Conservation (phyloP, 2,888 invertebrate species). For the Pyrochroa serraticornis region DNA sequence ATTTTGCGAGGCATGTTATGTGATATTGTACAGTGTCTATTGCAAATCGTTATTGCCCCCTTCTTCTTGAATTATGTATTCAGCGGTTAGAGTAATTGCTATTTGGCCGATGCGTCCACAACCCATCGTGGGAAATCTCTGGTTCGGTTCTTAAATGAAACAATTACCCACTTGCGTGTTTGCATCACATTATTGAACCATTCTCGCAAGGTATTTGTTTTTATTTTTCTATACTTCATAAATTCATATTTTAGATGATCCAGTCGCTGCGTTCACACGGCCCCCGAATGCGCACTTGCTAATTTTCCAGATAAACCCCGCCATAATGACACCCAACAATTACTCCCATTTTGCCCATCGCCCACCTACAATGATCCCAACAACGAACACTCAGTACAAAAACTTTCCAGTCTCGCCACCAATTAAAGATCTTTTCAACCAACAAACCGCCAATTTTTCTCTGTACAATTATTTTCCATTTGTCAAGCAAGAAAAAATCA, state of each 20-base stretch:
- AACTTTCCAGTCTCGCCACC: no score
- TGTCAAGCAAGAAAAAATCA: no score
- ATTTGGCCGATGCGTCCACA: slow-evolving; percentile 51
- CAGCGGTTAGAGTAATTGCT: slow-evolving; percentile 54
- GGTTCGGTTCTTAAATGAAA: slow-evolving; percentile 57
- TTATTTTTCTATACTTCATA: slow-evolving; percentile 55
- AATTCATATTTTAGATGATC: slow-evolving; percentile 52
- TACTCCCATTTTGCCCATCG: no score
- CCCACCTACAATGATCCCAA: no score
- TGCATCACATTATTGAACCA: slow-evolving; percentile 58
- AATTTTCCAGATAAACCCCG: slow-evolving; percentile 3
- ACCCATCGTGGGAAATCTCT: slow-evolving; percentile 56
- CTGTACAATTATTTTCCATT: no score
- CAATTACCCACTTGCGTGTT: slow-evolving; percentile 60
- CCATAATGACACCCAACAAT: neutral
- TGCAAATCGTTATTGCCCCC: slow-evolving; percentile 40
- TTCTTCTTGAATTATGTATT: slow-evolving; percentile 50
- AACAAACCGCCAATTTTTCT: no score
- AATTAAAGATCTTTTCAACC: no score
- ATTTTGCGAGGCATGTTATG: slow-evolving; percentile 25
- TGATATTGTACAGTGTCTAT: slow-evolving; percentile 39
- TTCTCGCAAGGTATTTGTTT: slow-evolving; percentile 55
- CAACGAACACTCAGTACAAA: no score
- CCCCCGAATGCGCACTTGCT: slow-evolving; percentile 4
- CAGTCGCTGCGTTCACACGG: slow-evolving; percentile 45